Percentiles rank a stretch among this genome's conserved stretches.
phyloP scores from a whole-genome alignment of 2,888 invertebrate species.

The Miltochrista miniata region DNA sequence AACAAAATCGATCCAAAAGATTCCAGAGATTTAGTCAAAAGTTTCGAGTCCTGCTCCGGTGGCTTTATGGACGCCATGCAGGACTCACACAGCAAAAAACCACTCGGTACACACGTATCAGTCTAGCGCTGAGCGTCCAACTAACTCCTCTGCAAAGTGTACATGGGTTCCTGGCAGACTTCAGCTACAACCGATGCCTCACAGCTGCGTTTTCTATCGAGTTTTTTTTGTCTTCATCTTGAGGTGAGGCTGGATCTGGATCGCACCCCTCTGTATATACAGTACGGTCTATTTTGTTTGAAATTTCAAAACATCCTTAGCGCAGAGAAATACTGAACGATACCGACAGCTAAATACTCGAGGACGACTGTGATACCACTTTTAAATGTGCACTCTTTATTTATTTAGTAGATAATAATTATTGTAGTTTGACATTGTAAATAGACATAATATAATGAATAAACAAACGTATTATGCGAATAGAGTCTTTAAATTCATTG shows the following conservation, averaged over 20 bases:
- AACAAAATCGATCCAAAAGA: slow-evolving; percentile 9
- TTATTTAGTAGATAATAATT: slow-evolving; percentile 50
- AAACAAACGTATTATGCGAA: slow-evolving; percentile 49
- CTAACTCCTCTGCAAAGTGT: not conserved
- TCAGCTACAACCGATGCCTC: too few relatives aligned
- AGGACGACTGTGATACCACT: slow-evolving; percentile 75
- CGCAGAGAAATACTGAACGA: slow-evolving; percentile 22
- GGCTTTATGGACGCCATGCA: too few relatives aligned
- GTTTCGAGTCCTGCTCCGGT: not conserved
- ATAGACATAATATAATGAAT: slow-evolving; percentile 63
- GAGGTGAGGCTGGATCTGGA: too few relatives aligned
- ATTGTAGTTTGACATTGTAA: slow-evolving; percentile 63
- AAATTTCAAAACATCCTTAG: slow-evolving; percentile 30
- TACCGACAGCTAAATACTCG: slow-evolving; percentile 21
- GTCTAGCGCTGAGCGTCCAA: too few relatives aligned
- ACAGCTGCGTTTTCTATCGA: too few relatives aligned
- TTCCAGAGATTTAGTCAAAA: not conserved
- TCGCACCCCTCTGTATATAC: too few relatives aligned
- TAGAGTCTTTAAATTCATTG: not conserved
- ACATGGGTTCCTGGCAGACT: not conserved
- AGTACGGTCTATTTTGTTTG: slow-evolving; percentile 23
- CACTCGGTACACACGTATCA: too few relatives aligned
- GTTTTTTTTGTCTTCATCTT: too few relatives aligned
- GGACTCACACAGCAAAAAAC: too few relatives aligned
- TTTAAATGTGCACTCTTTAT: slow-evolving; percentile 59